Base-by-base conservation (phyloP, 2,888 invertebrate species). In the Drosophila demipolita region DNA sequence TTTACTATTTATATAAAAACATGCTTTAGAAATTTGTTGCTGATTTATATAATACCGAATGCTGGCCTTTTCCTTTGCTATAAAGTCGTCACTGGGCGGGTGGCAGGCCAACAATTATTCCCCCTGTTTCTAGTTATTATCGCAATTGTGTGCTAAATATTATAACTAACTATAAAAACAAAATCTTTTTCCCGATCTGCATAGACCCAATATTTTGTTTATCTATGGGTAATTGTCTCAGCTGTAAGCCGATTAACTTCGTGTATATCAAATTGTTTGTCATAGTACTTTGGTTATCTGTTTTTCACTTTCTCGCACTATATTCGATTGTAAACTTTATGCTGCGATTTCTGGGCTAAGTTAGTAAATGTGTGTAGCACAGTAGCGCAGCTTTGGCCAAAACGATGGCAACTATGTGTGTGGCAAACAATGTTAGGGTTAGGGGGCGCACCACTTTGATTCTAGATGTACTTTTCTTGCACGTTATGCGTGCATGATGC, bases 91-190 rank as follows among this genome's bases (percentile, higher is more conserved):
- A 50, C 23, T 60, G 45, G 45, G 33, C 58, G 58, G 45, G 66
- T 67, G 61, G 26, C 63, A 63, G 70, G 64, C 66, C 63, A 69
- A 63, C 83, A 87, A 83, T 75, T 85, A 85, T 77, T 80, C 49
- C 78, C 76, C 74, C 73, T 76, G 73, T 78, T 82, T 45, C 72
- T 77, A 75, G 70, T 75, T 77, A 77, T 77, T 72, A 72, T 49
- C 78, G 61, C 54, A 66, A 82, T 90, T 80, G 78, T 72, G 66
- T 68, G 70, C 66, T 80, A 85, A 73, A 82, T 90, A 85, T 83
- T 80, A 79, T 72, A n/a, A n/a, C 49, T 62, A 70, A 75, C 61
- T 68, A 49, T n/a, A 42, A 42, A 1, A 45, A 45, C 20, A 33
- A 6, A 17, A 40, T 38, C 40, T 35, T 26, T 15, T n/a, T 17